Evolutionary conservation across 2,113 vertebrate species (phyloP), one percentile per base, ranked within the genome.

Genomic region (Seriola aureovittata): DNA sequence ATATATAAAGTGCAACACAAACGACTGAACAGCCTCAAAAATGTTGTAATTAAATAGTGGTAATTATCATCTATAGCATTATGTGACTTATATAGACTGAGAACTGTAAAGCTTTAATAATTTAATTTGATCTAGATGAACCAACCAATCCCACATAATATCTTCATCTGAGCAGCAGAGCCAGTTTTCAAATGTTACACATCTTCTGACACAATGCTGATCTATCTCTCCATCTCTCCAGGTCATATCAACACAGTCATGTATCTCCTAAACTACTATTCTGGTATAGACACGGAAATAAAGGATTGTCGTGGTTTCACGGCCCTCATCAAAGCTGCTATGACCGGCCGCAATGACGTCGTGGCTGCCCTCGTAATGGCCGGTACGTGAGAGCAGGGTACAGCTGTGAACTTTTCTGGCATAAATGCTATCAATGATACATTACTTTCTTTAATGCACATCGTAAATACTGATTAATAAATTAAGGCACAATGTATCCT

Each of bases 301-400:
- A 80, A 87, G n/a, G 97, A 98, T 58, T 92, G 88, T 0, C 91
- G 96, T 16, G 97, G 97, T 0, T 96, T 97, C 82, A 98, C 97
- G 0, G 97, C 97, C 0, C 92, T 98, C 91, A 98, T 97, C 95
- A 98, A 97, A 94, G 96, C 97, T 0, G 96, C 97, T 0, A 93
- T 97, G 82, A 96, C 93, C 36, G 94, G 97, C 1, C 86, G 12
- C 25, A 58, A 79, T 0, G 95, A 97, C 0, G 96, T 96, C 0
- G 94, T 97, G 80, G 84, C 95, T 0, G 92, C 96, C 0, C 96
- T 98, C 52, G 87, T 97, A 32, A 95, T 98, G 96, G 96, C 97
- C 0, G 97, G 97, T 98, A 85, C 11, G 78, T 65, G 16, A 62
- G 19, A 42, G 40, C 8, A 42, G 10, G 8, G 3, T 12, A n/a